Base-by-base conservation (phyloP, 2,797 vertebrate species). In the Pangasius djambal region DNA sequence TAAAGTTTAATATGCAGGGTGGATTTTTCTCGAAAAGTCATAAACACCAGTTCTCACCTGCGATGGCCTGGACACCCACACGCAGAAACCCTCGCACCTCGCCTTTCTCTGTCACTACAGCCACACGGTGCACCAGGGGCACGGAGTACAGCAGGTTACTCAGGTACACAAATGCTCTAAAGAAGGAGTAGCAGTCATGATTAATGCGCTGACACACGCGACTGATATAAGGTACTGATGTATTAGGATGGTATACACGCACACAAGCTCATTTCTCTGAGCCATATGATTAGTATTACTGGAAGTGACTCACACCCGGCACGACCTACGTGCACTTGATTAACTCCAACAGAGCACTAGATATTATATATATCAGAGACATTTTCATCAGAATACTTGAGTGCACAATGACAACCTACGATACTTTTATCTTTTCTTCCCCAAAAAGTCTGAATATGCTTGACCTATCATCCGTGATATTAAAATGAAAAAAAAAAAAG, bases 131-230 rank as follows among this genome's bases (percentile, higher is more conserved):
- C 91, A 99, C 98, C 92, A 99, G 96, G 25, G 99, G 98, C 72
- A 99, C 98, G 0, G 98, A 98, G 93, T 99, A 99, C 63, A 99
- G 97, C 90, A 99, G 96, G 92, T 99, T 99, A 95, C 99, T 99
- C 95, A 99, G 96, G 96, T 99, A 99, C 67, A 99, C 98, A 83
- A 99, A 99, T 0, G 99, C 98, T 94, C 99, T 99, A 94, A 52
- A 40, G 57, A 69, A 89, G 40, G 77, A 91, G 88, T 78, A 2
- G 4, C 89, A 69, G 93, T 86, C 91, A 84, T 82, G 77, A 67
- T 75, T 48, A 74, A 63, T 25, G 25, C 63, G 18, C n/a, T 37
- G 61, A 78, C 48, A 67, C 10, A 40, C 63, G 65, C 6, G 13
- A 4, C 7, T 4, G 50, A 55, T 40, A 40, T 40, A n/a, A 77